A percentile compares a stretch with the other conserved stretches of the same genome.
These are phyloP conservation scores for Chaetodon trifascialis DNA, from an alignment of 2,113 vertebrate genomes.

Conservation along the genomic window DNA sequence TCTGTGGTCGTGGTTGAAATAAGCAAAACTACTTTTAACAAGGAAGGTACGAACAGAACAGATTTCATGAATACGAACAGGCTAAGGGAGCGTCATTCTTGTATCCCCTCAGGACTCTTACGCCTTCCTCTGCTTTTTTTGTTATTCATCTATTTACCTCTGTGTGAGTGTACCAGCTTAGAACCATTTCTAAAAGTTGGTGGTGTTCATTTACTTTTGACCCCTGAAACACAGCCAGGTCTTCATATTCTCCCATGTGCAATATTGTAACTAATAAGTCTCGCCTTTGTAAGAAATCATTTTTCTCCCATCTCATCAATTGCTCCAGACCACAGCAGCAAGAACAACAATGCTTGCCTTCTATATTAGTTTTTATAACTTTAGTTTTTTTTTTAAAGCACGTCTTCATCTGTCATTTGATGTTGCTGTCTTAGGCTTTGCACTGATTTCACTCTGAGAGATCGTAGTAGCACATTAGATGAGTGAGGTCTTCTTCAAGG, in stretches of 20 bases:
- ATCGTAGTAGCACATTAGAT: neutral
- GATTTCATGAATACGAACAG: conserved; percentile 28
- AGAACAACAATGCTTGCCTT: neutral
- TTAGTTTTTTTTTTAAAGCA: too few relatives aligned
- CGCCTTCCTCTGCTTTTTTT: neutral
- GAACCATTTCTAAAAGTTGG: neutral
- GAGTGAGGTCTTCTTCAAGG: neutral
- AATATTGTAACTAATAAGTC: neutral
- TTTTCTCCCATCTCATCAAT: neutral
- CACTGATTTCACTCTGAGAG: neutral
- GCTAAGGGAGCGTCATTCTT: neutral
- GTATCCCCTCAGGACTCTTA: neutral
- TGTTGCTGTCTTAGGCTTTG: neutral
- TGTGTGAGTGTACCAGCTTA: neutral
- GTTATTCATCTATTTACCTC: neutral
- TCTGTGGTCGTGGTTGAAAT: neutral
- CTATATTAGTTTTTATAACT: neutral
- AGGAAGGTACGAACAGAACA: neutral
- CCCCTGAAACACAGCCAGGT: neutral
- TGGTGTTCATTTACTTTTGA: neutral
- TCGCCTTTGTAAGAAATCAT: neutral
- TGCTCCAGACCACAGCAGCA: neutral
- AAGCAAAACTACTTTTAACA: conserved; percentile 28
- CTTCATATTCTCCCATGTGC: neutral
- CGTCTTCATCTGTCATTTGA: neutral